Percentiles rank a stretch among this genome's conserved stretches.
Evolutionary conservation across 2,113 vertebrate species (phyloP).

Genomic region (Coryphaenoides rupestris): DNA sequence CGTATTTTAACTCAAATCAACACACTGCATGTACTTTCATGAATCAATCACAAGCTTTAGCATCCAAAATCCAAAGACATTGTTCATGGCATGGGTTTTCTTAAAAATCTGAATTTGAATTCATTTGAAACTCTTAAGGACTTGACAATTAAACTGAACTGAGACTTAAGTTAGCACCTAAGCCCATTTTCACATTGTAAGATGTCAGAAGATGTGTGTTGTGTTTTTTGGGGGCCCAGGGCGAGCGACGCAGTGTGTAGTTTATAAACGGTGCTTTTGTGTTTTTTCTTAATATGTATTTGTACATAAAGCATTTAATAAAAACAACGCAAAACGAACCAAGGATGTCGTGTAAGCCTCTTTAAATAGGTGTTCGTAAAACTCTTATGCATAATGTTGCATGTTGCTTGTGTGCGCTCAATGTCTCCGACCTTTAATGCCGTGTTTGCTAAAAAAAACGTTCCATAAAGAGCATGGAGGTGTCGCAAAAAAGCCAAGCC

Average conservation of each 20-base stretch:
- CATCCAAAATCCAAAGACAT: no score
- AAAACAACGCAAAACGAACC: conserved; percentile 90
- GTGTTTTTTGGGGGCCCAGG: conserved; percentile 85
- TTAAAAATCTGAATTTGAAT: conserved; percentile 22
- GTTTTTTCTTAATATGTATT: conserved; percentile 99
- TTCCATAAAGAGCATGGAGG: conserved; percentile 82
- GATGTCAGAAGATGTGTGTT: conserved; percentile 81
- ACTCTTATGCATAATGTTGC: no score
- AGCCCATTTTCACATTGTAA: conserved; percentile 66
- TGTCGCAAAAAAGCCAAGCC: no score
- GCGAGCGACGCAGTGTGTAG: conserved; percentile 84
- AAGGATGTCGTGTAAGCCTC: conserved; percentile 92
- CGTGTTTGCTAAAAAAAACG: conserved; percentile 88
- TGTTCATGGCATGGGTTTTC: no score
- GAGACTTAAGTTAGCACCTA: conserved; percentile 81
- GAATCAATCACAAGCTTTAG: no score
- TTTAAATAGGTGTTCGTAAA: conserved; percentile 95
- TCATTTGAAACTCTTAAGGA: conserved; percentile 66
- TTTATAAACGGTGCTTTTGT: conserved; percentile 85
- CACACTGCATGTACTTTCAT: conserved; percentile 57
- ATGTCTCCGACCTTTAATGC: conserved; percentile 69
- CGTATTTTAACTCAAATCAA: conserved; percentile 9
- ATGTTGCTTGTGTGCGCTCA: no score
- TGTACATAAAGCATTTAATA: conserved; percentile 91
- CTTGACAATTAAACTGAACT: conserved; percentile 77